Conservation (phyloP, 2,797 vertebrate species). For the Mallotus villosus region DNA sequence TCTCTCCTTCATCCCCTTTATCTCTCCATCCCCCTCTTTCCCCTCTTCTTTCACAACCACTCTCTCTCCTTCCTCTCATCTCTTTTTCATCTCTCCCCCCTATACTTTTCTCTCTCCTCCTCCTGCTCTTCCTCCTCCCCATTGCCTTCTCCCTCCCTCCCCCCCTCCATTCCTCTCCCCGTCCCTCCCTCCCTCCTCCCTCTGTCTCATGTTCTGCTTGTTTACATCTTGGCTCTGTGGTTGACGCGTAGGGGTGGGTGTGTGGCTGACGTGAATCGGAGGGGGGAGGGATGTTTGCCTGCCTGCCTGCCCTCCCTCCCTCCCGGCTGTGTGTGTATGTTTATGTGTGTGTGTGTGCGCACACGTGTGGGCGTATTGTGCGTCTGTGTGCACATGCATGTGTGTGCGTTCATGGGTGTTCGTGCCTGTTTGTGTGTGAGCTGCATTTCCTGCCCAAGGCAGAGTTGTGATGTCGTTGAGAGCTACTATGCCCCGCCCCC, state of each 20-base stretch:
- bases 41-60: neutral
- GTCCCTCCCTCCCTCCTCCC: slow-evolving; percentile 55
- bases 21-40: neutral
- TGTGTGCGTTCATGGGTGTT: slow-evolving; percentile 14
- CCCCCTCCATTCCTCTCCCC: slow-evolving; percentile 33
- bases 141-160: neutral
- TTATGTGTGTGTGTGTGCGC: neutral
- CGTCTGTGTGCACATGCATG: slow-evolving; percentile 3
- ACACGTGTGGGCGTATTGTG: no score
- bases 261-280: slow-evolving; percentile 21
- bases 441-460: slow-evolving; percentile 14
- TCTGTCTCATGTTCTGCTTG: slow-evolving; percentile 56
- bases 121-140: slow-evolving; percentile 16
- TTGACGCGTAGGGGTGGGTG: slow-evolving; percentile 1
- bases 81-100: neutral
- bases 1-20: slow-evolving; percentile 36
- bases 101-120: neutral
- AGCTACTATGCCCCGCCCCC: slow-evolving; percentile 65
- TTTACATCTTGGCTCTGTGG: slow-evolving; percentile 64
- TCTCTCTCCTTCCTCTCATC: slow-evolving; percentile 15
- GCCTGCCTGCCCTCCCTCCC: neutral
- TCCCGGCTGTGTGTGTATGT: neutral
- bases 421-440: slow-evolving; percentile 37
- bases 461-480: slow-evolving; percentile 68
- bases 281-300: slow-evolving; percentile 13